Conservation (phyloP, 1,140 invertebrate genomes). For the Drosophila varians region DNA sequence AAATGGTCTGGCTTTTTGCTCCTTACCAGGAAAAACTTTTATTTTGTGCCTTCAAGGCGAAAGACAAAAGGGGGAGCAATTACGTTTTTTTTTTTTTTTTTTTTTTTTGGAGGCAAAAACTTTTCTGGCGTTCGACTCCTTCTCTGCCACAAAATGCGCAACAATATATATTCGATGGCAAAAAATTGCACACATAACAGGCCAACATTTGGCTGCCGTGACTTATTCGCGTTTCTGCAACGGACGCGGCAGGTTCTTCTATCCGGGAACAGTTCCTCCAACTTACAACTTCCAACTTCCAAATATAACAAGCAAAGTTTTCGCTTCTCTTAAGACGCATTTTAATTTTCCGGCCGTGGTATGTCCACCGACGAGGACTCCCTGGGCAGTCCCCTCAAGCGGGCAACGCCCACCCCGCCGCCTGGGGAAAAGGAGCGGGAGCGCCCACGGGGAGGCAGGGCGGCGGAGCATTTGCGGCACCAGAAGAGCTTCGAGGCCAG, state of each 20-base stretch:
- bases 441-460: constrained; percentile 21
- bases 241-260: constrained; percentile 55
- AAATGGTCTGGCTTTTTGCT: neutral
- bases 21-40: constrained; percentile 23
- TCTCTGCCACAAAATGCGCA: constrained; percentile 65
- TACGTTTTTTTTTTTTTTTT: too few relatives aligned
- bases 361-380: constrained; percentile 72
- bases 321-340: constrained; percentile 15
- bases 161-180: constrained; percentile 40
- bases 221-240: constrained; percentile 73
- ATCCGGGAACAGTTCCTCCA: constrained; percentile 4
- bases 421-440: constrained; percentile 21
- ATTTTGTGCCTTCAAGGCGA: constrained; percentile 52
- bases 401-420: constrained; percentile 50
- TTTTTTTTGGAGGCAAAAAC: constrained; percentile 52
- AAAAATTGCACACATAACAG: constrained; percentile 53
- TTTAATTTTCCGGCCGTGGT: constrained; percentile 67
- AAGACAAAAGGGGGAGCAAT: constrained; percentile 54
- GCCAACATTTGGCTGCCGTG: constrained; percentile 54
- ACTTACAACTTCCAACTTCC: neutral
- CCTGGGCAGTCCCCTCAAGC: constrained; percentile 58
- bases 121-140: constrained; percentile 59
- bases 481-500: constrained; percentile 77
- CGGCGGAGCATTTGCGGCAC: constrained; percentile 58
- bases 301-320: constrained; percentile 57